Evolutionary conservation across 2,888 invertebrate genomes (phyloP).

Genomic region (Chironomus tentans): DNA sequence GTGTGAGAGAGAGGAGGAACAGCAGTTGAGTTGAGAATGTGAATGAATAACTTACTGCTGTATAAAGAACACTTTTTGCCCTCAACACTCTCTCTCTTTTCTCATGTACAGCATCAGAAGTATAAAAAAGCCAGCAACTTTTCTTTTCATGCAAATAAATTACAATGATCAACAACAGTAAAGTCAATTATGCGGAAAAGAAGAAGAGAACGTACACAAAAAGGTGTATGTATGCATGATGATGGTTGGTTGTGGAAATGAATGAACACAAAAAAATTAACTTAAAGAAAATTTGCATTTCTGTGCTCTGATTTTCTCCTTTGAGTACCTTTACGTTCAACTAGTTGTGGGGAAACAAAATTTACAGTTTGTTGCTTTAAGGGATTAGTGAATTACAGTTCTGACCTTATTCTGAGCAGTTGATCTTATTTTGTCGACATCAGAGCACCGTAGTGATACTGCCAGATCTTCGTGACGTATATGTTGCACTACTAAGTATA

Average conservation of each 20-base stretch:
- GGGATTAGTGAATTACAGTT: no score
- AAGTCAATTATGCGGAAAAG: slow-evolving; percentile 22
- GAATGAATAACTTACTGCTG: not conserved
- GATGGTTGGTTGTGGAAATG: not conserved
- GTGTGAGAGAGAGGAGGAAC: not conserved
- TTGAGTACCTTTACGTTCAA: no score
- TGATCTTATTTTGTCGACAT: no score
- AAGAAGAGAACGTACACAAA: not conserved
- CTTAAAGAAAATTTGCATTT: no score
- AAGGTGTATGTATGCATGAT: not conserved
- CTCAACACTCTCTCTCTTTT: not conserved
- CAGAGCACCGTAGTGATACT: no score
- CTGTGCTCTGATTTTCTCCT: no score
- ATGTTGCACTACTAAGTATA: no score
- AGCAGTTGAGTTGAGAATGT: not conserved
- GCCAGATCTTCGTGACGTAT: no score
- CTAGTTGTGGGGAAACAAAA: no score
- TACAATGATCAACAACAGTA: slow-evolving; percentile 6
- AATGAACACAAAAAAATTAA: no score
- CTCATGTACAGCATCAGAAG: not conserved
- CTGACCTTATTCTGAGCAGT: no score
- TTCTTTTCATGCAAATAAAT: slow-evolving; percentile 20
- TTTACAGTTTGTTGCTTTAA: no score
- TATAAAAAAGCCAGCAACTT: not conserved
- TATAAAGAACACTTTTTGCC: not conserved